Conservation (phyloP, 2,797 vertebrate genomes). For the Channa striata region DNA sequence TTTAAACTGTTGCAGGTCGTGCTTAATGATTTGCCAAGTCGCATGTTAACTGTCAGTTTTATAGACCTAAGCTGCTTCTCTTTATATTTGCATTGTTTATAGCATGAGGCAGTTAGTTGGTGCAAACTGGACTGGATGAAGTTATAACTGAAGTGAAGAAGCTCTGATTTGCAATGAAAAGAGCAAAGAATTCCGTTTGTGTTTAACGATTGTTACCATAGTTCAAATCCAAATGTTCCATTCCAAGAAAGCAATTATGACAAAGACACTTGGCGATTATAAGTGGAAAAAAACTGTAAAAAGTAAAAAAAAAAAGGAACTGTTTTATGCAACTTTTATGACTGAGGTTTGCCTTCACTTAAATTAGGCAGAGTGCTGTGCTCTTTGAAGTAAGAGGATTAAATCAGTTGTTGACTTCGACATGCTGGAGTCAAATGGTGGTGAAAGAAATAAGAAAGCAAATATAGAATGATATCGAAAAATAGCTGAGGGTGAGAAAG, state of each 20-base stretch:
- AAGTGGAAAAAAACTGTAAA: conserved; percentile 49
- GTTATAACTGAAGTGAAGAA: conserved; percentile 44
- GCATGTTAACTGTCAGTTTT: conserved; percentile 31
- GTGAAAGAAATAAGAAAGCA: conserved; percentile 1
- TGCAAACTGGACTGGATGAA: conserved; percentile 55
- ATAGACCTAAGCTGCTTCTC: conserved; percentile 34
- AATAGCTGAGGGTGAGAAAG: not conserved
- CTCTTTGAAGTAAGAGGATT: conserved; percentile 41
- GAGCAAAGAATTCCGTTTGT: conserved; percentile 1
- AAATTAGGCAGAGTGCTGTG: conserved; percentile 25
- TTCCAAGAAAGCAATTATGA: conserved; percentile 34
- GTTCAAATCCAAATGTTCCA: conserved; percentile 16
- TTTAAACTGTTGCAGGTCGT: conserved; percentile 5
- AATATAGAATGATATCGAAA: conserved; percentile 5
- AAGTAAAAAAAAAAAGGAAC: conserved; percentile 18
- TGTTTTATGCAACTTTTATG: conserved; percentile 47
- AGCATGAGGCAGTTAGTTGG: conserved; percentile 41
- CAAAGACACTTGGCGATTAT: conserved; percentile 35
- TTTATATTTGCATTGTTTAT: conserved; percentile 62
- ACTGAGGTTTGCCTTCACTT: conserved; percentile 42
- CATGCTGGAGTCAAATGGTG: not conserved
- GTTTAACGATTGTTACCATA: conserved; percentile 12
- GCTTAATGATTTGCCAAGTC: conserved; percentile 38
- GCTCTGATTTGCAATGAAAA: conserved; percentile 33
- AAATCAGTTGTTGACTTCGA: conserved; percentile 44